These are phyloP conservation scores for Aporophyla lueneburgensis DNA, from an alignment of 2,888 invertebrate genomes.

Conservation along the genomic window DNA sequence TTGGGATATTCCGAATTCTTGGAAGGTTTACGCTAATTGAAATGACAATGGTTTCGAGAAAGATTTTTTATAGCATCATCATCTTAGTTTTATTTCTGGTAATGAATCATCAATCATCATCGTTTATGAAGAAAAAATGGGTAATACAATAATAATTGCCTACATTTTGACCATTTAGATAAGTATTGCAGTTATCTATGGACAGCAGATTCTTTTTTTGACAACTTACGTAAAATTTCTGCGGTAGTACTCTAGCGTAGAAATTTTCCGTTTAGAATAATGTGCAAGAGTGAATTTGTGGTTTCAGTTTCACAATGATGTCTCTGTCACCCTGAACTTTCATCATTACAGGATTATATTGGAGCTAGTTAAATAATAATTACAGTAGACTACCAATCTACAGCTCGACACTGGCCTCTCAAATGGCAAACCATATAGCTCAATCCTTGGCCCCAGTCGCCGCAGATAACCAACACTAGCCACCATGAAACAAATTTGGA, in stretches of 20 bases:
- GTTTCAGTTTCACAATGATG: too few relatives aligned
- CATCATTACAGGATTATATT: background rate
- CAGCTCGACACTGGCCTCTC: background rate
- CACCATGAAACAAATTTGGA: background rate
- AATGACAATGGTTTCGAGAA: slow-evolving; percentile 40
- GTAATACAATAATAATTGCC: too few relatives aligned
- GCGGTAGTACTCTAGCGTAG: too few relatives aligned
- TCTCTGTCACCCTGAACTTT: background rate
- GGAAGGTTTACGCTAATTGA: slow-evolving; percentile 29
- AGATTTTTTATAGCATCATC: slow-evolving; percentile 6
- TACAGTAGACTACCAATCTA: too few relatives aligned
- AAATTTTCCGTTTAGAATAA: too few relatives aligned
- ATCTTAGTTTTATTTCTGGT: background rate
- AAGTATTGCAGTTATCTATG: too few relatives aligned
- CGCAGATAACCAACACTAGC: background rate
- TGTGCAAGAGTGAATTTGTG: too few relatives aligned
- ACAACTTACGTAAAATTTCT: too few relatives aligned
- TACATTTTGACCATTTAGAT: too few relatives aligned
- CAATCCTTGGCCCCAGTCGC: too few relatives aligned
- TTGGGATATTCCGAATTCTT: slow-evolving; percentile 37
- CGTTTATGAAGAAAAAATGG: background rate
- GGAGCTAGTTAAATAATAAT: too few relatives aligned
- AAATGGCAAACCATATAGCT: background rate
- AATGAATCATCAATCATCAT: slow-evolving; percentile 11
- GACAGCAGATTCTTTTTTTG: too few relatives aligned